A percentile compares a stretch with the other conserved stretches of the same genome.
Evolutionary conservation across 2,888 invertebrate genomes (phyloP).

Genomic region (Macropis europaea): DNA sequence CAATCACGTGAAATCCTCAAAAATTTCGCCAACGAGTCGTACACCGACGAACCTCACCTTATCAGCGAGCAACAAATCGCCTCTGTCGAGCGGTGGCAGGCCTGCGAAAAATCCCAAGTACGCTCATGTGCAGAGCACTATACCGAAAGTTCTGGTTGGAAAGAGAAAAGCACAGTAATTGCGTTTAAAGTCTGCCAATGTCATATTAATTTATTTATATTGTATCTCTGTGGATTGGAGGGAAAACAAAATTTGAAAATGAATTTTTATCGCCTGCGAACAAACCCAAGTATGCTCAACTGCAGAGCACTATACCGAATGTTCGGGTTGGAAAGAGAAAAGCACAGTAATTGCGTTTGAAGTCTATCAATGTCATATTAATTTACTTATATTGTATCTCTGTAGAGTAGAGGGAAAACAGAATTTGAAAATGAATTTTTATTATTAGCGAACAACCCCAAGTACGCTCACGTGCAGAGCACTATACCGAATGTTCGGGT

Average conservation of each 20-base stretch:
- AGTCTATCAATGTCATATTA: not conserved
- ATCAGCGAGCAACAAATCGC: not conserved
- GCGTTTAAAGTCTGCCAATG: not conserved
- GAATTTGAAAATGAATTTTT: no score
- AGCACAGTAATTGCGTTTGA: not conserved
- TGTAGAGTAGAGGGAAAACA: no score
- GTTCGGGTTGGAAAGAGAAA: not conserved
- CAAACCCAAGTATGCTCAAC: conserved; percentile 61
- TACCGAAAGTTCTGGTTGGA: conserved; percentile 45
- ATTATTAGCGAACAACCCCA: conserved; percentile 50
- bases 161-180: not conserved
- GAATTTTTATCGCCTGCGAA: no score
- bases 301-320: conserved; percentile 65
- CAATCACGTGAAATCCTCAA: not conserved
- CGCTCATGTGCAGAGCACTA: conserved; percentile 62
- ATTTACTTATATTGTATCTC: no score
- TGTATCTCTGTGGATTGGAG: no score
- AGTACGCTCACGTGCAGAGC: conserved; percentile 63
- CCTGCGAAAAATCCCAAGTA: conserved; percentile 57
- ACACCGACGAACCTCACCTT: not conserved
- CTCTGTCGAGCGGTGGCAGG: not conserved
- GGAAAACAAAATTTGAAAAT: no score
- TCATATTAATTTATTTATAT: no score
- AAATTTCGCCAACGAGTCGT: not conserved
- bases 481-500: conserved; percentile 56